phyloP scores from a whole-genome alignment of 2,888 invertebrate genomes.

The Eutolmus rufibarbis region DNA sequence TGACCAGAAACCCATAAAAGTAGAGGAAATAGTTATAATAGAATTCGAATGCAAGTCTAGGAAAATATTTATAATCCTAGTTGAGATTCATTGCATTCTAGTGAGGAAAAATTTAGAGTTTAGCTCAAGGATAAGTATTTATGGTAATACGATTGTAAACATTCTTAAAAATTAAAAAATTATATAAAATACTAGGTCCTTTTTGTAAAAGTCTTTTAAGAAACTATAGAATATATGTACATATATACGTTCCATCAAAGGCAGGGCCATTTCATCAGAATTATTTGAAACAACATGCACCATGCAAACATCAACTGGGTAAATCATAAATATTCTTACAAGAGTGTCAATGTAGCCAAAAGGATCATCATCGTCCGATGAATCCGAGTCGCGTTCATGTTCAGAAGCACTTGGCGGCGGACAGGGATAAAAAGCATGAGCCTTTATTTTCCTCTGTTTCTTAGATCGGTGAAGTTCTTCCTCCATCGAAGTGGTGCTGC shows the following conservation, averaged over 20 bases:
- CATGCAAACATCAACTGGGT: background rate
- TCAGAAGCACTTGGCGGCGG: slow-evolving; percentile 58
- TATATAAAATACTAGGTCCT: too few relatives aligned
- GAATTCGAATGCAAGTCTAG: too few relatives aligned
- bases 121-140: too few relatives aligned
- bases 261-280: background rate
- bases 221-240: background rate
- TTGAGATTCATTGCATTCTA: too few relatives aligned
- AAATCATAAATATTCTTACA: slow-evolving; percentile 54
- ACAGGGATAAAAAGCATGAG: slow-evolving; percentile 62
- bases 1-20: too few relatives aligned
- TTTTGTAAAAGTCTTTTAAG: background rate
- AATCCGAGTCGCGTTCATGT: slow-evolving; percentile 57
- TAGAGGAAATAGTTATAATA: too few relatives aligned
- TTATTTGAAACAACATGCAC: slow-evolving; percentile 17
- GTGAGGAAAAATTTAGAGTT: too few relatives aligned
- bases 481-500: slow-evolving; percentile 59
- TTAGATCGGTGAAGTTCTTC: slow-evolving; percentile 57
- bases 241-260: background rate
- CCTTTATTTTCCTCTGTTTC: slow-evolving; percentile 57
- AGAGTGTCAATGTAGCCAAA: slow-evolving; percentile 61
- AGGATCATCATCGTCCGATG: slow-evolving; percentile 59
- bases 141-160: background rate
- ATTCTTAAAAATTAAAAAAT: background rate
- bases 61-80: too few relatives aligned